A percentile compares a stretch with the other conserved stretches of the same genome.
Conservation (phyloP, 1,140 invertebrate species). For the Drosophila sulfurigaster region DNA sequence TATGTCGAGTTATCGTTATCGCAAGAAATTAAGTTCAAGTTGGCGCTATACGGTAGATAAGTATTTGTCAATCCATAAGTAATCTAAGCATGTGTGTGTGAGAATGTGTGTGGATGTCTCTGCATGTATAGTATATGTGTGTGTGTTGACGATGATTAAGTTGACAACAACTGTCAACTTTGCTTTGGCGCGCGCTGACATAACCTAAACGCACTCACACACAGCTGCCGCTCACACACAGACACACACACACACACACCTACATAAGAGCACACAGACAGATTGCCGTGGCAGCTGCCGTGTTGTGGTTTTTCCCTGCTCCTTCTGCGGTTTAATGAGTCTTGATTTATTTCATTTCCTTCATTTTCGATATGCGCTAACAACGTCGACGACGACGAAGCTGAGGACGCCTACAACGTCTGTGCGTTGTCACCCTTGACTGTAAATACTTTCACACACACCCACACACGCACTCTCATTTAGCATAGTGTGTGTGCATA, state of each 20-base stretch:
- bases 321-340: conserved; percentile 72
- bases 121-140: conserved; percentile 7
- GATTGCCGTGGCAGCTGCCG: conserved; percentile 51
- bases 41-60: conserved; percentile 50
- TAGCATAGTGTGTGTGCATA: background rate
- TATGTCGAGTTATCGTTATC: conserved; percentile 71
- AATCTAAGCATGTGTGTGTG: conserved; percentile 24
- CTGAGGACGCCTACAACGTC: conserved; percentile 21
- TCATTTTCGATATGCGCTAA: conserved; percentile 57
- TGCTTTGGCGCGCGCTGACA: conserved; percentile 61
- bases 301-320: conserved; percentile 38
- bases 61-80: conserved; percentile 58
- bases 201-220: conserved; percentile 51
- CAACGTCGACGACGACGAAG: conserved; percentile 23
- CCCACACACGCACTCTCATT: background rate
- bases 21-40: conserved; percentile 71
- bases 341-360: conserved; percentile 81
- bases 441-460: conserved; percentile 18
- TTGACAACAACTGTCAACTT: conserved; percentile 81
- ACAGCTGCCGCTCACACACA: conserved; percentile 27
- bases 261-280: conserved; percentile 9
- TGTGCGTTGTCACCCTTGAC: conserved; percentile 37
- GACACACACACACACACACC: conserved; percentile 20
- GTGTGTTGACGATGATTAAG: conserved; percentile 75
- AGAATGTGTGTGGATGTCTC: background rate